Percentiles rank a stretch among this genome's conserved stretches.
These are phyloP conservation scores for Lacanobia oleracea DNA, from an alignment of 2,888 invertebrate species.

Conservation along the genomic window DNA sequence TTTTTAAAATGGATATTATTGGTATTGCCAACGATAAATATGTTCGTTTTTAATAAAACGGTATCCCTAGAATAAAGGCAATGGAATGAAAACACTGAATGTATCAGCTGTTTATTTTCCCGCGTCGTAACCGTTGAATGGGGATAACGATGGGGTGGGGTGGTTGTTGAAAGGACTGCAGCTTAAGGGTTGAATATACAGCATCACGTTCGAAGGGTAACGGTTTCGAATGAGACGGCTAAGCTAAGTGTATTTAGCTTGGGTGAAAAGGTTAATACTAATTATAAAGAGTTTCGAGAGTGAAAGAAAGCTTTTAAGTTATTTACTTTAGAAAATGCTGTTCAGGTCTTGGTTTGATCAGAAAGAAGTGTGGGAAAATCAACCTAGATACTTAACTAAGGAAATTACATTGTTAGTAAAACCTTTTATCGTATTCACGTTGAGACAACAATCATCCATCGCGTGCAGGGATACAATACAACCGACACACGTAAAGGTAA, in stretches of 20 bases:
- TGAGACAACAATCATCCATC: constrained; percentile 29
- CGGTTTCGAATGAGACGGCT: constrained; percentile 25
- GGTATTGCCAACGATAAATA: constrained; percentile 15
- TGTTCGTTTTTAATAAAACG: constrained; percentile 19
- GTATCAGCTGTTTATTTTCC: constrained; percentile 55
- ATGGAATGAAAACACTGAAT: constrained; percentile 38
- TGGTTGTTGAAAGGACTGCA: constrained; percentile 38
- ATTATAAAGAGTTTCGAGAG: neutral
- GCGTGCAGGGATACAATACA: constrained; percentile 54
- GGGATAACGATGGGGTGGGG: constrained; percentile 47
- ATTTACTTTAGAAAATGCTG: neutral
- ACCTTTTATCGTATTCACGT: constrained; percentile 11
- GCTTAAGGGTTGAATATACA: constrained; percentile 24
- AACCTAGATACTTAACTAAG: neutral
- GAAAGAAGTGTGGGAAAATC: neutral
- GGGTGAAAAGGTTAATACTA: constrained; percentile 5
- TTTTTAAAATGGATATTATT: constrained; percentile 13
- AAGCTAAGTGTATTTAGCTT: constrained; percentile 4
- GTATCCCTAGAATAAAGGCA: neutral
- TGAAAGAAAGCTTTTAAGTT: neutral
- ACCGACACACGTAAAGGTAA: constrained; percentile 31
- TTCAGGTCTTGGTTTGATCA: neutral
- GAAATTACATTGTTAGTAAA: constrained; percentile 16
- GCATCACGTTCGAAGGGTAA: constrained; percentile 16
- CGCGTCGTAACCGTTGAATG: constrained; percentile 51